Percentiles rank a stretch among this genome's conserved stretches.
These are phyloP conservation scores for Tethya wilhelma DNA, from an alignment of 37 sponge, comb jelly and placozoan species.

Conservation along the genomic window DNA sequence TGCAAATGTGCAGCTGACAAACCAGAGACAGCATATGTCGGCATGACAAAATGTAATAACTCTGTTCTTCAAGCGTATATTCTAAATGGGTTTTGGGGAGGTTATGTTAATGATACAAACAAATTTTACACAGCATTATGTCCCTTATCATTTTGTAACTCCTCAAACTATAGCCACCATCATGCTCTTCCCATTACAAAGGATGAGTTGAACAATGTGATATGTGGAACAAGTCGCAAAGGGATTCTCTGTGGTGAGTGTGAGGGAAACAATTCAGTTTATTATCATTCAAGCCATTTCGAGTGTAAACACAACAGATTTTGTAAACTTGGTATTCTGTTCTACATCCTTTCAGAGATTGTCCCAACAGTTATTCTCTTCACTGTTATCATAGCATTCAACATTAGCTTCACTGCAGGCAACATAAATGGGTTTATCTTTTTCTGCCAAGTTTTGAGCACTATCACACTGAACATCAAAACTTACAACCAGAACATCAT, in stretches of 20 bases:
- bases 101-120: too few relatives aligned
- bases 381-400: conserved; percentile 2
- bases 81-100: too few relatives aligned
- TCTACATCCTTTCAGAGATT: conserved; percentile 50
- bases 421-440: conserved; percentile 38
- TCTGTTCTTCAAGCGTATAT: too few relatives aligned
- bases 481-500: background rate
- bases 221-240: conserved; percentile 26
- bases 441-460: conserved; percentile 32
- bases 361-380: conserved; percentile 44
- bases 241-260: conserved; percentile 54
- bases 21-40: too few relatives aligned
- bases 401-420: conserved; percentile 64
- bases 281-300: conserved; percentile 45
- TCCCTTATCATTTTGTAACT: too few relatives aligned
- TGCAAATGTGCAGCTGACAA: too few relatives aligned
- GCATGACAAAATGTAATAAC: too few relatives aligned
- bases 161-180: too few relatives aligned
- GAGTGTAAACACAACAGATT: background rate
- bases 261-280: background rate
- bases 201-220: too few relatives aligned
- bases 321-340: conserved; percentile 26
- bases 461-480: background rate
- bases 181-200: too few relatives aligned
- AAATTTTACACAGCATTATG: too few relatives aligned